Conservation (phyloP, 2,113 vertebrate species). For the Microcebus ravelobensis region DNA sequence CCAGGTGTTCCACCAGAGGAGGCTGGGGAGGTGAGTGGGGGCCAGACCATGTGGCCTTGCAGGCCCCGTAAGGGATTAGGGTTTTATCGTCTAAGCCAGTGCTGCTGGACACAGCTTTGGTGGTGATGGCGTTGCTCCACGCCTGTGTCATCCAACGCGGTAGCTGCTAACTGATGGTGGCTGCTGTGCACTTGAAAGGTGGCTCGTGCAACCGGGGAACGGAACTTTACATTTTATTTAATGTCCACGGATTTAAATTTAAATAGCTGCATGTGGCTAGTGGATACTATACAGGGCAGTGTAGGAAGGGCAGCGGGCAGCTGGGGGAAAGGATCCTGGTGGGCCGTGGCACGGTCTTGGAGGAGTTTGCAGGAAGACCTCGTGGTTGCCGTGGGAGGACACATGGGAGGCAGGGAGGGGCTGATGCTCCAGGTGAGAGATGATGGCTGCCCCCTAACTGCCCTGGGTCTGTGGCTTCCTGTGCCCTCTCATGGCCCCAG, state of each 20-base stretch:
- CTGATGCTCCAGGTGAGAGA: neutral
- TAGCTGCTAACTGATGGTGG: too few species aligned
- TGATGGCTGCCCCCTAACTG: too few species aligned
- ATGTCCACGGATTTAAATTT: neutral
- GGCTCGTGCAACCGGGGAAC: neutral
- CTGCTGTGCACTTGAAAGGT: neutral
- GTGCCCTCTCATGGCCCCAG: neutral
- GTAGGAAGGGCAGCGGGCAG: too few species aligned
- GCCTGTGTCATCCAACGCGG: fast-evolving
- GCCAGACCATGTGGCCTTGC: fast-evolving
- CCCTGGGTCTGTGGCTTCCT: neutral
- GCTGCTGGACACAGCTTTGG: neutral
- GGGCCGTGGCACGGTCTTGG: neutral
- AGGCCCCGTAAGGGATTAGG: fast-evolving
- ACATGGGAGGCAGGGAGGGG: neutral
- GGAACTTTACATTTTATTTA: neutral
- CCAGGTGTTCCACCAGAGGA: neutral
- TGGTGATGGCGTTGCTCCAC: fast-evolving
- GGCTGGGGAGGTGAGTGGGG: neutral
- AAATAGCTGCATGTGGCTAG: neutral
- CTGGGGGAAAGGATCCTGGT: neutral
- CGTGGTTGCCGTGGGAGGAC: neutral
- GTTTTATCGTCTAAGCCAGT: neutral
- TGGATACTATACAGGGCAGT: neutral
- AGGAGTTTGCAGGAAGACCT: neutral